Conservation (phyloP, 2,797 vertebrate genomes). For the Hoplostethus atlanticus region DNA sequence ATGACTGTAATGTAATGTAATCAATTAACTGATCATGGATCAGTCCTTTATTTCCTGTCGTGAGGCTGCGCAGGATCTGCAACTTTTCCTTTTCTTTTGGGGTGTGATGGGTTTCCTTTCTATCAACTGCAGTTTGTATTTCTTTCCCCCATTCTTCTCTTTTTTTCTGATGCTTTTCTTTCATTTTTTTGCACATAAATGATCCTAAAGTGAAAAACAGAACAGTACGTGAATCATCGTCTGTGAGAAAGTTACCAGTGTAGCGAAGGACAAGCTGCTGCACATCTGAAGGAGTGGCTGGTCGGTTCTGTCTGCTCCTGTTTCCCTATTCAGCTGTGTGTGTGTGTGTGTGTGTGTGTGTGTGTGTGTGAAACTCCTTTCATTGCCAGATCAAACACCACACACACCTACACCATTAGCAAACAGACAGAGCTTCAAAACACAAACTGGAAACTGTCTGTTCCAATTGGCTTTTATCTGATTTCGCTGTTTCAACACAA, state of each 20-base stretch:
- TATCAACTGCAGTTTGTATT: too few species aligned
- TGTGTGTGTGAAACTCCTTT: not conserved
- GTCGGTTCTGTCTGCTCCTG: slow-evolving; percentile 26
- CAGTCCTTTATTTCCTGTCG: too few species aligned
- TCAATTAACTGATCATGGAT: too few species aligned
- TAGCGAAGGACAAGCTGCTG: slow-evolving; percentile 57
- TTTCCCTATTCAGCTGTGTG: not conserved
- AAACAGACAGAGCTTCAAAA: not conserved
- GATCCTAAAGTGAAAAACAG: not conserved
- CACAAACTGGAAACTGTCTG: not conserved
- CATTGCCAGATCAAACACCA: not conserved
- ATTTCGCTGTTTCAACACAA: slow-evolving; percentile 7
- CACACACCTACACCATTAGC: not conserved
- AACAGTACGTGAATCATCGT: slow-evolving; percentile 11
- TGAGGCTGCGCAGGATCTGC: too few species aligned
- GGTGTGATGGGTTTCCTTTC: too few species aligned
- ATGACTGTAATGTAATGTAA: too few species aligned
- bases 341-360: slow-evolving; percentile 8
- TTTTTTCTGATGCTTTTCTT: not conserved
- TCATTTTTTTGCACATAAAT: not conserved
- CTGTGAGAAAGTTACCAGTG: slow-evolving; percentile 54
- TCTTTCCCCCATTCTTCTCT: too few species aligned
- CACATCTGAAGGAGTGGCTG: slow-evolving; percentile 68
- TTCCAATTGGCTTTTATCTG: slow-evolving; percentile 10
- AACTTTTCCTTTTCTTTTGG: too few species aligned